phyloP scores from a whole-genome alignment of 2,888 invertebrate species.

The Hypercompe scribonia region DNA sequence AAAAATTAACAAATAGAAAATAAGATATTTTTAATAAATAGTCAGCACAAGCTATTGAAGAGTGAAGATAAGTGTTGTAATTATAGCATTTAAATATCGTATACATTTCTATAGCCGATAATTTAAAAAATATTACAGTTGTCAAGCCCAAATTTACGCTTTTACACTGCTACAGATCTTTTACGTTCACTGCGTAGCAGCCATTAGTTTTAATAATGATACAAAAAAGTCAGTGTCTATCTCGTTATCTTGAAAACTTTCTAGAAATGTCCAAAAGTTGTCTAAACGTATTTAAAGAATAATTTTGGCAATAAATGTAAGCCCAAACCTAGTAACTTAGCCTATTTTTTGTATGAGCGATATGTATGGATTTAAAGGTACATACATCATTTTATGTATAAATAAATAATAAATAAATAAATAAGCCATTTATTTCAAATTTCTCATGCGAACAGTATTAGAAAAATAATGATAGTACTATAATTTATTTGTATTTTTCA shows the following conservation, averaged over 20 bases:
- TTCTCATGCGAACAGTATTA: no score
- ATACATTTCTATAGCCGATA: not conserved
- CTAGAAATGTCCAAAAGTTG: not conserved
- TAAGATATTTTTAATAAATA: not conserved
- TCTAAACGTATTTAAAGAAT: not conserved
- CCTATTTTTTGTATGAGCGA: not conserved
- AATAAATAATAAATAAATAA: no score
- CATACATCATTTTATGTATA: no score
- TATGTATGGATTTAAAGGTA: not conserved
- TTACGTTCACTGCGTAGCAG: not conserved
- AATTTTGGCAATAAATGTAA: conserved; percentile 3
- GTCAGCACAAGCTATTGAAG: not conserved
- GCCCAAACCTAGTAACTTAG: not conserved
- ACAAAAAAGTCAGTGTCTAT: conserved; percentile 1
- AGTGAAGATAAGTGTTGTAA: no score
- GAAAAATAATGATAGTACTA: no score
- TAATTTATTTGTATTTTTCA: no score
- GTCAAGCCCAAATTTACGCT: not conserved
- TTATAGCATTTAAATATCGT: no score
- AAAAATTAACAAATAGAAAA: no score
- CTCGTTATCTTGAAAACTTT: not conserved
- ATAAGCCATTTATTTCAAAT: no score
- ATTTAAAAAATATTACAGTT: not conserved
- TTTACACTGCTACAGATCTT: not conserved
- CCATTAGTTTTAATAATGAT: not conserved